A percentile compares a stretch with the other conserved stretches of the same genome.
Conservation (phyloP, 2,888 invertebrate species). For the Sesamia inferens region DNA sequence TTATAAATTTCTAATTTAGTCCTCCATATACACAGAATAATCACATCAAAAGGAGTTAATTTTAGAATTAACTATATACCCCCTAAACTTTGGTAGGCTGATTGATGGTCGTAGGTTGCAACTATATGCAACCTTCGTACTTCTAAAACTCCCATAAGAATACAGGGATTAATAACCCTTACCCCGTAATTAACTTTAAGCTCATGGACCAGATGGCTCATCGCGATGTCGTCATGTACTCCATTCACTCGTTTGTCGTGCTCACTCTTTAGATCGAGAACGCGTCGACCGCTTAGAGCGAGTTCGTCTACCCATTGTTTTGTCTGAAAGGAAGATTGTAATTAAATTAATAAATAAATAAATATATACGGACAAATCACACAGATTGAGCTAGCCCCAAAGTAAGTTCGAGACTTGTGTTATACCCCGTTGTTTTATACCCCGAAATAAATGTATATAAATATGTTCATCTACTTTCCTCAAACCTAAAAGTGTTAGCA, state of each 20-base stretch:
- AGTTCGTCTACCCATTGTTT: constrained; percentile 83
- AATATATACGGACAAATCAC: too few species aligned
- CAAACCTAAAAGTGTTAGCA: too few species aligned
- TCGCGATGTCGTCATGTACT: constrained; percentile 81
- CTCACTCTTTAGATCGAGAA: constrained; percentile 77
- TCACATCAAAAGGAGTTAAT: too few species aligned
- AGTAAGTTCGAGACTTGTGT: too few species aligned
- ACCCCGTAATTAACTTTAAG: constrained; percentile 86
- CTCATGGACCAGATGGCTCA: constrained; percentile 84
- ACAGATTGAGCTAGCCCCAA: too few species aligned
- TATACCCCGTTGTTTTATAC: too few species aligned
- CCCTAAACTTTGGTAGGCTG: too few species aligned
- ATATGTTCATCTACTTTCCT: too few species aligned
- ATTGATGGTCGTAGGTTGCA: neutral
- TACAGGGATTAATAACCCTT: constrained; percentile 60
- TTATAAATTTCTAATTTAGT: too few species aligned
- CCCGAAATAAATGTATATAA: too few species aligned
- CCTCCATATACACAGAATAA: neutral
- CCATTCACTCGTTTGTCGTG: constrained; percentile 80
- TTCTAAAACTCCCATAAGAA: neutral
- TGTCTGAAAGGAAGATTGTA: constrained; percentile 62
- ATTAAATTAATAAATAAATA: too few species aligned
- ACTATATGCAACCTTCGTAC: neutral
- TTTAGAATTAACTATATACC: neutral
- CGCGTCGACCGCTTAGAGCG: constrained; percentile 76